These are phyloP conservation scores for Gorsachius goisagi DNA, from an alignment of 2,113 vertebrate species.

Conservation along the genomic window DNA sequence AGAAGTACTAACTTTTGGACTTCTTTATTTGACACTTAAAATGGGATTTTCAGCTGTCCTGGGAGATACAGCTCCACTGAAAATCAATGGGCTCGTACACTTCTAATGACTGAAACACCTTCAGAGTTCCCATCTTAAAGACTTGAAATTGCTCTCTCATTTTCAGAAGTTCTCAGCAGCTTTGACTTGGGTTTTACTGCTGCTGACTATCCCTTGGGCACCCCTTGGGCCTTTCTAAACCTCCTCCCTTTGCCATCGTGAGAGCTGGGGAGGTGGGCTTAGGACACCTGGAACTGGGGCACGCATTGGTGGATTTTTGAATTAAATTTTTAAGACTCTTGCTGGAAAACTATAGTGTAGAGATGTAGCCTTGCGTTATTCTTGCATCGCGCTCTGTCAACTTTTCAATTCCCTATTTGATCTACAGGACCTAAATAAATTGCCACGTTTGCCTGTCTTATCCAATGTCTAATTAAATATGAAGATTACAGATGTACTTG, in stretches of 20 bases:
- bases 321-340: neutral
- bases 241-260: neutral
- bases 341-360: accelerated
- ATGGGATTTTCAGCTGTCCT: neutral
- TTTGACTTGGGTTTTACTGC: neutral
- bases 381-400: neutral
- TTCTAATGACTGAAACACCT: neutral
- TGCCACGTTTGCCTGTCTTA: accelerated
- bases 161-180: neutral
- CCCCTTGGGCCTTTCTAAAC: neutral
- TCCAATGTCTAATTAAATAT: neutral
- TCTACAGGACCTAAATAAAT: neutral
- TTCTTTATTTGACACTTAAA: neutral
- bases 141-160: neutral
- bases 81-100: neutral
- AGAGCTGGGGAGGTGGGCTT: neutral
- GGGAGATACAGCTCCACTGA: neutral
- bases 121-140: neutral
- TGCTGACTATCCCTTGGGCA: neutral
- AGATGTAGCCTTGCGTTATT: neutral
- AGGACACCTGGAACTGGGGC: neutral
- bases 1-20: neutral
- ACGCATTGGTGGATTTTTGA: neutral
- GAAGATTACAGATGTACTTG: neutral
- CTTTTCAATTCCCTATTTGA: neutral